Evolutionary conservation across 53 echinoderm and acorn worm genomes (phyloP), one percentile per base, ranked within the genome.

Genomic region (Actinopyga echinites): DNA sequence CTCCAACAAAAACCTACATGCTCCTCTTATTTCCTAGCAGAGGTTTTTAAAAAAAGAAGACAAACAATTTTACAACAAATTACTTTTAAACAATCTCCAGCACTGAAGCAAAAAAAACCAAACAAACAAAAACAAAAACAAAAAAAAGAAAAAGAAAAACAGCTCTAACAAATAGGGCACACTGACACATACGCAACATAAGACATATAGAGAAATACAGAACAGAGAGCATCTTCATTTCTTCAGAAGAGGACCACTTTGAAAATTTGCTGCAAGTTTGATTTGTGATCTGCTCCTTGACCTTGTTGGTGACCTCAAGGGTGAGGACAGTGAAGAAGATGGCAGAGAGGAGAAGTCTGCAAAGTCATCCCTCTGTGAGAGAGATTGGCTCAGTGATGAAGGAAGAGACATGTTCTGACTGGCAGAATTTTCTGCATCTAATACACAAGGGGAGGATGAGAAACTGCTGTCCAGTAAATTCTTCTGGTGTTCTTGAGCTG

Each of bases 341-440:
- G 81, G 62, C 6, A 61, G 44, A 24, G 62, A 61, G 42, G 81
- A 80, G 63, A 31, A 61, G 44, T 80, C 81, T 4, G 81, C 81
- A 62, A 80, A 80, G 63, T 80, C 81, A 12, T 80, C 81, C 44
- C 81, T 59, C 42, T 80, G 81, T 12, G 81, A 80, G n/a, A 80
- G 81, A 42, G 80, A 79, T 8, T 36, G 80, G 25, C 24, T 62
- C 42, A 40, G 3, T 22, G 81, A 80, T 59, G 81, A 80, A n/a
- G 81, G 81, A 8, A 80, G 81, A 7, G 62, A 80, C 24, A 20
- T 21, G 0, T 80, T 61, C 81, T 80, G 81, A 38, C 60, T 37
- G 63, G 63, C 32, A 17, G 56, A 53, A n/a, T 31, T 77, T 5
- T 32, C 77, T 62, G 28, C 62, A 21, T 56, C 56, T 56, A 52